Conservation (phyloP, 2,888 invertebrate genomes). For the Drosophila austrosaltans region DNA sequence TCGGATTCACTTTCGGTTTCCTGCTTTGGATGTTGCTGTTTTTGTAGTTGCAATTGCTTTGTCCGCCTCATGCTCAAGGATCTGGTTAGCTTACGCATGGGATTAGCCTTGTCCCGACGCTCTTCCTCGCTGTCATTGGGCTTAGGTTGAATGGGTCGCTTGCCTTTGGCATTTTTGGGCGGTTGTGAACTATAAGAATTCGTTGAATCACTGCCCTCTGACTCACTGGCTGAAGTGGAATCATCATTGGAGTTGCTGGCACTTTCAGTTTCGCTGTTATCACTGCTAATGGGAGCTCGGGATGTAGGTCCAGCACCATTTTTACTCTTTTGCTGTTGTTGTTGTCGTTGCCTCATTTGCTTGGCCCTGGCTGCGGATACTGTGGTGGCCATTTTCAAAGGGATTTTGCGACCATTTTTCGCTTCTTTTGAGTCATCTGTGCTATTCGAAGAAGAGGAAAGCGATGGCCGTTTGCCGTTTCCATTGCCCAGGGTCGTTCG, state of each 20-base stretch:
- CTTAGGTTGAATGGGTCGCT: constrained; percentile 28
- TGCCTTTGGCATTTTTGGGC: constrained; percentile 55
- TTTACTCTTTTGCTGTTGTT: constrained; percentile 56
- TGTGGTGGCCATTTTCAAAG: constrained; percentile 71
- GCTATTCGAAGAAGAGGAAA: constrained; percentile 69
- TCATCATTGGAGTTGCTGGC: constrained; percentile 58
- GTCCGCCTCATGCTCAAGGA: constrained; percentile 89
- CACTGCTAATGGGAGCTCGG: constrained; percentile 70
- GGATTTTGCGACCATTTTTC: constrained; percentile 70
- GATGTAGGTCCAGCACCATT: constrained; percentile 34
- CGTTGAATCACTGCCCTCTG: constrained; percentile 70
- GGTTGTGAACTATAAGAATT: constrained; percentile 63
- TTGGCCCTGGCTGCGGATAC: constrained; percentile 68
- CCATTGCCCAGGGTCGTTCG: constrained; percentile 51
- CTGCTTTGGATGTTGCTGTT: constrained; percentile 64
- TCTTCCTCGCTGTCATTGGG: constrained; percentile 71
- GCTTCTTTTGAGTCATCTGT: constrained; percentile 69
- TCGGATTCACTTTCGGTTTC: constrained; percentile 80
- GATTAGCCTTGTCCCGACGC: constrained; percentile 68
- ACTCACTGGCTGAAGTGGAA: constrained; percentile 67
- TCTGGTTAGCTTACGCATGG: constrained; percentile 87
- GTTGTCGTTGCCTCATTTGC: constrained; percentile 56
- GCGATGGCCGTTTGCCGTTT: constrained; percentile 63
- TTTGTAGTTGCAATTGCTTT: constrained; percentile 84
- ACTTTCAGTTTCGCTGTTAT: constrained; percentile 76